Base-by-base conservation (phyloP, 2,797 vertebrate genomes). In the Micrastur ruficollis region DNA sequence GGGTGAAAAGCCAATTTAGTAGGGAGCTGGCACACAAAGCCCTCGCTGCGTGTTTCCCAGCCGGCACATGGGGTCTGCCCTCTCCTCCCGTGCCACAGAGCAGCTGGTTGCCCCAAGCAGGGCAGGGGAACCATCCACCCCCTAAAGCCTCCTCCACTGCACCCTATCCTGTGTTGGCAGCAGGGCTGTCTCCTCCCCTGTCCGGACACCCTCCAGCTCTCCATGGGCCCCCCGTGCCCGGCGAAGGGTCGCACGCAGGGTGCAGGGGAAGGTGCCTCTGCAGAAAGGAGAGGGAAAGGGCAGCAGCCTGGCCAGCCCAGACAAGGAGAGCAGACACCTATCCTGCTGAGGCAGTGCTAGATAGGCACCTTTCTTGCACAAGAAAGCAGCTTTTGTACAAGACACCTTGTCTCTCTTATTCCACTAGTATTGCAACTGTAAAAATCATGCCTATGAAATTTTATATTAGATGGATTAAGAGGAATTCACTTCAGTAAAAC, bases 41-140 rank as follows among this genome's bases (percentile, higher is more conserved):
- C n/a, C n/a, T 32, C 1, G 1, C 49, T 7, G 9, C 40, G 58
- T 18, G 40, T 11, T 32, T 27, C 22, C 68, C 14, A 17, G 20
- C 21, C 1, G 1, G 23, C 4, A 0, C 29, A 3, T 2, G 12
- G 68, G n/a, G 12, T 46, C 59, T 63, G 40, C 50, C 25, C 31
- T 50, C 46, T 59, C 55, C 31, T 50, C 36, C 36, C 2, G 2
- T 14, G 44, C 44, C 23, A 36, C 11, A 56, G 65, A 40, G 44
- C 65, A 29, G 44, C 27, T 3, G 1, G 31, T 36, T 76, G 47
- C 29, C 47, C 46, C 3, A 3, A 14, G 32, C 8, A 21, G 76
- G 49, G 38, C 38, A 34, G 32, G 47, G 70, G 40, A 67, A 14
- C 26, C 52, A 21, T 3, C 47, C 1, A 1, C 56, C 27, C 79